Conservation (phyloP, 2,113 vertebrate genomes). For the Vombatus ursinus region DNA sequence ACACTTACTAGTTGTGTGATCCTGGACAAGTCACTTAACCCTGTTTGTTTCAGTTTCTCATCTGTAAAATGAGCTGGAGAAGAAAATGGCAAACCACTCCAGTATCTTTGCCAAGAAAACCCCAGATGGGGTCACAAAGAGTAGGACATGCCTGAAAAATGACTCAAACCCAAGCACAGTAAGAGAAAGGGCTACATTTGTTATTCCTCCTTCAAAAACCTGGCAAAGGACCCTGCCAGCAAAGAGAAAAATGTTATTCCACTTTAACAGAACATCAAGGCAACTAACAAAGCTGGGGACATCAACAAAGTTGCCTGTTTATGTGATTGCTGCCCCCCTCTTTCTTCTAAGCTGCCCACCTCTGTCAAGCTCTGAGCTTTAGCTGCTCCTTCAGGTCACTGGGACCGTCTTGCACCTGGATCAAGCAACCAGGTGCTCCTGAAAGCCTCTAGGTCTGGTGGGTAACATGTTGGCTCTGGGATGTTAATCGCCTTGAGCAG, state of each 20-base stretch:
- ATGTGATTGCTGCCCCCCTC: constrained; percentile 39
- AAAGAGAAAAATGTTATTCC: constrained; percentile 59
- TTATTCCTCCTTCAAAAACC: constrained; percentile 30
- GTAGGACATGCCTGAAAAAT: background rate
- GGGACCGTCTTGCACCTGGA: constrained; percentile 62
- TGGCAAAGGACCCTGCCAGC: constrained; percentile 17
- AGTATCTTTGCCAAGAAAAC: background rate
- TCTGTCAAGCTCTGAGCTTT: constrained; percentile 61
- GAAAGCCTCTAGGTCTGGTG: constrained; percentile 50
- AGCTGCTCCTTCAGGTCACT: constrained; percentile 56
- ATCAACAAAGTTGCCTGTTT: constrained; percentile 58
- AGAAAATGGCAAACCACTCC: background rate
- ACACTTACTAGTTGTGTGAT: background rate
- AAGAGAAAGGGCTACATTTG: background rate
- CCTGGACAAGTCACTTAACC: no score
- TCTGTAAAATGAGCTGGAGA: no score
- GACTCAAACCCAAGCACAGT: background rate
- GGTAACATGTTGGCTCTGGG: constrained; percentile 68
- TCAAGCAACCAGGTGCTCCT: constrained; percentile 61
- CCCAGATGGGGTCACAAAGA: background rate
- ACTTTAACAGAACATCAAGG: constrained; percentile 38
- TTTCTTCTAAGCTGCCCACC: background rate
- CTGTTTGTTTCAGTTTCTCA: no score
- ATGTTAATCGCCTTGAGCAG: constrained; percentile 63
- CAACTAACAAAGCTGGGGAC: constrained; percentile 60